Evolutionary conservation across 2,797 vertebrate species (phyloP).

Genomic region (Falco peregrinus): DNA sequence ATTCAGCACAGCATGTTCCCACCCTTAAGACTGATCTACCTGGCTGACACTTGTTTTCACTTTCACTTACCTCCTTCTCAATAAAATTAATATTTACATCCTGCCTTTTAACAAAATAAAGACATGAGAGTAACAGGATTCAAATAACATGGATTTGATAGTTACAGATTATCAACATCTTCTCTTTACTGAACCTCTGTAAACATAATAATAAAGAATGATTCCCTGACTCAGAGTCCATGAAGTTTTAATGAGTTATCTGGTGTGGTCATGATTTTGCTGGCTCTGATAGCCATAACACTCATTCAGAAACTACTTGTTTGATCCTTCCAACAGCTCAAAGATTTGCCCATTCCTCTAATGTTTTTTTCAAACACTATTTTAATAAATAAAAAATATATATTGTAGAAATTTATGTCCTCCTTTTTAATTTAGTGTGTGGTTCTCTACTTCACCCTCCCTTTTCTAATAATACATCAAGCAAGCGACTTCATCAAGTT

Average conservation of each 20-base stretch:
- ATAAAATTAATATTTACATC: background rate
- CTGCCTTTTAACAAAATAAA: background rate
- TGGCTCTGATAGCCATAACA: background rate
- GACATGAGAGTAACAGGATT: background rate
- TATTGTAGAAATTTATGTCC: background rate
- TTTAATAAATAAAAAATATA: background rate
- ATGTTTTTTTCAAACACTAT: background rate
- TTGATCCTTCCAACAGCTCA: background rate
- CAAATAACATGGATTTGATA: background rate
- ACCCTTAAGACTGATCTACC: slow-evolving; percentile 14
- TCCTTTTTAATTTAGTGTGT: background rate
- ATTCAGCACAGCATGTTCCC: slow-evolving; percentile 44
- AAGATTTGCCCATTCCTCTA: background rate
- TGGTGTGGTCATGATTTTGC: background rate
- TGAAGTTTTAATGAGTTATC: background rate
- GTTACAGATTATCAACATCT: background rate
- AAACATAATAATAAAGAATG: background rate
- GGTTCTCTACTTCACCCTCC: background rate
- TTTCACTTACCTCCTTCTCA: background rate
- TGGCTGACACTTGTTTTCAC: background rate
- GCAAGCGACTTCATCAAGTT: background rate
- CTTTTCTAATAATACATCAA: background rate
- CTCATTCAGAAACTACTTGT: background rate
- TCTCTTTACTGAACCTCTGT: background rate
- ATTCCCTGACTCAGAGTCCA: background rate